Conservation (phyloP, 2,113 vertebrate genomes). For the Hypomesus transpacificus region DNA sequence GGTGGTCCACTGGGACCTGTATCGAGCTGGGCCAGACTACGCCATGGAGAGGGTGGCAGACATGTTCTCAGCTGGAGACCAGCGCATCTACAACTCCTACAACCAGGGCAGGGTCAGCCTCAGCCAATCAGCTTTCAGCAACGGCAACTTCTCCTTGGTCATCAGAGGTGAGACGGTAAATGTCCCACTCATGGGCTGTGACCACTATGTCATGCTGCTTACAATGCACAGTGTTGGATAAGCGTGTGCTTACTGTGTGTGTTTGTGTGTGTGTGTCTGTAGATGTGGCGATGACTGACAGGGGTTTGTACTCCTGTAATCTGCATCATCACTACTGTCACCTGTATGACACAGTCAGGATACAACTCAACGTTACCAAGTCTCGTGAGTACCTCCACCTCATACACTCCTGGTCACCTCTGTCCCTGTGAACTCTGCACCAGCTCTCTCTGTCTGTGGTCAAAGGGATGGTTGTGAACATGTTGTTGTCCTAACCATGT, state of each 20-base stretch:
- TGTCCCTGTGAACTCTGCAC: background rate
- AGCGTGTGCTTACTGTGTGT: background rate
- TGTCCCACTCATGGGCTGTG: background rate
- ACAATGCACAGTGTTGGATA: background rate
- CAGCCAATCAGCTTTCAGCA: constrained; percentile 75
- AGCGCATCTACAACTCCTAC: constrained; percentile 83
- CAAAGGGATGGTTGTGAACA: background rate
- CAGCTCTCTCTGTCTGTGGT: background rate
- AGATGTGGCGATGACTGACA: constrained; percentile 74
- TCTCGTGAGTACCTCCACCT: constrained; percentile 67
- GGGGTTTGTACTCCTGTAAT: constrained; percentile 86
- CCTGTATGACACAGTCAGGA: constrained; percentile 78
- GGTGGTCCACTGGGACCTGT: constrained; percentile 92
- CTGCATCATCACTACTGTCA: constrained; percentile 95
- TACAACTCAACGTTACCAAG: constrained; percentile 81
- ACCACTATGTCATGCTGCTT: background rate
- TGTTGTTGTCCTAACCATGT: background rate
- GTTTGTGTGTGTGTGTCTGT: background rate
- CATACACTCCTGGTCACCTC: background rate
- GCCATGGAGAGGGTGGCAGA: constrained; percentile 79
- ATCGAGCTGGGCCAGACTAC: constrained; percentile 57
- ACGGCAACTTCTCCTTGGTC: constrained; percentile 92
- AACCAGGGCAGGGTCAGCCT: constrained; percentile 81
- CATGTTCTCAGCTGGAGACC: constrained; percentile 88
- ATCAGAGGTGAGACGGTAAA: constrained; percentile 65